Evolutionary conservation across 2,888 invertebrate genomes (phyloP), one percentile per base, ranked within the genome.

Genomic region (Neuroscelio doddi): DNA sequence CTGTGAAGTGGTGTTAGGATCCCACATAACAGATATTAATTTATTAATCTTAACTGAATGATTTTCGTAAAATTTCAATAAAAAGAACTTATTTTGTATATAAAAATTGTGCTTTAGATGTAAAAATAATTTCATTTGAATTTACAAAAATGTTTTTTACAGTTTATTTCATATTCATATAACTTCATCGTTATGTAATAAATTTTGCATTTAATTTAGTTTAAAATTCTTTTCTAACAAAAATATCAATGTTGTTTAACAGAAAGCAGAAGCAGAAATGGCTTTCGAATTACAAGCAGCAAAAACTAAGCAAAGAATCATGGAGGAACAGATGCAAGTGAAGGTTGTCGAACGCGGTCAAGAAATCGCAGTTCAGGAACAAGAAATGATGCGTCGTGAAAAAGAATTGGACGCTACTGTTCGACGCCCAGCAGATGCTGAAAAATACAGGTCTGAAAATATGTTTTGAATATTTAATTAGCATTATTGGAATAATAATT

Each of bases 261-360:
- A 88, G 88, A 88, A 91, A 90, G 96, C 96, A 39, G 96, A 96
- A 87, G 96, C 96, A 7, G 96, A 96, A 84, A 90, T 96, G 90
- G 96, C 96, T 0, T 96, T 93, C 81, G 95, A 95, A 77, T 85
- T 97, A 56, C 96, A 97, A 88, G 96, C 96, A 0, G 96, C 96
- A 0, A 97, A 97, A 86, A 97, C 97, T 0, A 95, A 96, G 77
- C 97, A 98, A 81, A 90, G 94, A 67, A 96, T 96, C 77, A 96
- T 96, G 86, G 97, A 97, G 78, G 98, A 98, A 84, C 93, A 97
- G 81, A 98, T 98, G 97, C 97, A 98, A 82, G 96, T 98, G 57
- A 91, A 92, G 69, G 93, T 96, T 0, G 93, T 97, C 17, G 96
- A 97, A 85, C 90, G 96, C 55, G 91, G 92, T 0, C 97, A 97